Evolutionary conservation across 2,113 vertebrate genomes (phyloP), one percentile per base, ranked within the genome.

Genomic region (Trinectes maculatus): DNA sequence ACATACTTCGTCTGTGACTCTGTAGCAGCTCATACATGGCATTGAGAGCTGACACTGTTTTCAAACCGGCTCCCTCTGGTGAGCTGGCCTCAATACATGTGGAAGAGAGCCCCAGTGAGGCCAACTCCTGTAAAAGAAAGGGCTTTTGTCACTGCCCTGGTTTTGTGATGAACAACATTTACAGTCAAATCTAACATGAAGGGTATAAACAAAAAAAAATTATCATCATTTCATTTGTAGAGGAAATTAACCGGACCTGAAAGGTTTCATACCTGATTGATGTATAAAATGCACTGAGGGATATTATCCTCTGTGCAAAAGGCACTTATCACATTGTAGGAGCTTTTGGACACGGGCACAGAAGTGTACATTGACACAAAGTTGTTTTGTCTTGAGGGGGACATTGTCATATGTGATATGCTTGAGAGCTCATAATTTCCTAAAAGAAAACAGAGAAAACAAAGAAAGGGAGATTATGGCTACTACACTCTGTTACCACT

Each of bases 291-390:
- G 72, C 96, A 95, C 56, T 96, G 94, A 34, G 93, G 92, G 80
- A 96, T 80, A 84, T 98, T 99, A 42, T 96, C 95, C 82, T 97
- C 95, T 28, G 95, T 97, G 91, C 98, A 98, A 82, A 99, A 98
- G 89, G 94, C 94, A 91, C 93, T 94, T 51, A 93, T 87, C 85
- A 94, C 82, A 82, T 77, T 93, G 76, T 93, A 93, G 68, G 87
- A 90, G 72, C 69, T 92, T 92, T 91, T 95, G 83, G 92, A 89
- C 56, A 91, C 89, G 79, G 91, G 91, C 84, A 93, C 83, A 68
- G 92, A 89, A 43, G 90, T 91, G 63, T 75, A 87, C 52, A 93
- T 90, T 56, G 93, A 91, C 83, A 89, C 85, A 55, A 88, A 84
- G 71, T 89, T 89, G 84, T 87, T 93, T 76, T 92, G 91, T 73